Evolutionary conservation across 2,113 vertebrate genomes (phyloP), one percentile per base, ranked within the genome.

Genomic region (Orthonyx spaldingii): DNA sequence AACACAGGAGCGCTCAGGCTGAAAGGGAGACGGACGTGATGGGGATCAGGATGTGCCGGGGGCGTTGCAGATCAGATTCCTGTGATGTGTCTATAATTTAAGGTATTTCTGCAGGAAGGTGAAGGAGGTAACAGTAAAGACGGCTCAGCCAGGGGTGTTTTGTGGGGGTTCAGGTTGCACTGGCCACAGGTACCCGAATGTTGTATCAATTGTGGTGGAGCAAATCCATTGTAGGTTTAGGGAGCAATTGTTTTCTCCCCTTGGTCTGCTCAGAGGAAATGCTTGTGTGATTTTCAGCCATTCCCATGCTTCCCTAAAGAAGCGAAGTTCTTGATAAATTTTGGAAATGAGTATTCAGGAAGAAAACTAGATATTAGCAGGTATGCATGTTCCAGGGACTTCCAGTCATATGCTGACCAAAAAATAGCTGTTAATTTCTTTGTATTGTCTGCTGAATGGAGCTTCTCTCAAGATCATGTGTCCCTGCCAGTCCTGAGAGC

Each of bases 61-160:
- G 85, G 71, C 18, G 5, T 23, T 66, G 86, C 75, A 16, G 94
- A 83, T 96, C 70, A 4, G 57, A 33, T 94, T 87, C 21, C 95
- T 85, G 85, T 46, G 28, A 59, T 85, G 71, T 70, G 93, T 97
- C 91, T 90, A 94, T 96, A 93, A 96, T 95, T 96, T 33, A 97
- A 91, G 52, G 5, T 55, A 19, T 97, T 97, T 95, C 78, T 97
- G 39, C 84, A 79, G 42, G 37, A 55, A 91, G 72, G 81, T 92
- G 61, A 95, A 60, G 88, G 82, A 91, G 70, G 68, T 63, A 56
- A 74, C 79, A 68, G n/a, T 60, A 80, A 93, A 66, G 84, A 89
- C 72, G 74, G 39, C 84, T 89, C 93, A 91, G 66, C 78, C 78
- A 80, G 95, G 92, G 61, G 30, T 3, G 15, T 71, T 87, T 69